Base-by-base conservation (phyloP, 2,888 invertebrate species). In the Phyto melanocephala region DNA sequence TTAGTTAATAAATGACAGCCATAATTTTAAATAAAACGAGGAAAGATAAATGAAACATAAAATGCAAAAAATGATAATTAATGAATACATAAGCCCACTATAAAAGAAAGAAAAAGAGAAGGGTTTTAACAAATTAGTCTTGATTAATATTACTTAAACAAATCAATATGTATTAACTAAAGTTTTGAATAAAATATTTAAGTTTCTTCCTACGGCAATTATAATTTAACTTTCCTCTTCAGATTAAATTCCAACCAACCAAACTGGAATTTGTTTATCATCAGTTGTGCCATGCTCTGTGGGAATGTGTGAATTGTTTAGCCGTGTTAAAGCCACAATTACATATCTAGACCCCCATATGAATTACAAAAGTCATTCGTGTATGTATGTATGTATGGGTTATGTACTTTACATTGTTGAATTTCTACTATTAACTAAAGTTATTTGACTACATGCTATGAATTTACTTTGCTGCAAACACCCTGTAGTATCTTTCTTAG, bases 321-420 rank as follows among this genome's bases (percentile, higher is more conserved):
- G 65, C 63, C 15, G 42, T 65, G 47, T 58, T 72, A 58, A 79
- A 65, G 22, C 56, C 58, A 35, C 78, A 79, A 65, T 50, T 65
- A 58, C 15, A 70, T 54, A 65, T 63, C 71, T n/a, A 63, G 28
- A 54, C 28, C 15, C 17, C 37, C 2, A 35, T 1, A 40, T 54
- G 54, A 50, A 67, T 22, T 20, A 45, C 45, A 45, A 35, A 54
- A 74, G 62, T 63, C 72, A 42, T 62, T 24, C 45, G 40, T 58
- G 56, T 22, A 17, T 62, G 5, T 42, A 4, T 60, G 8, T 24
- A 28, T 3, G 33, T 22, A 8, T 35, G 33, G 28, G 11, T 37
- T 11, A 17, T 58, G 8, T 37, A 17, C 24, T 22, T n/a, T n/a
- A 24, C n/a, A n/a, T 8, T 52, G n/a, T n/a, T 52, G 24, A 22